These are phyloP conservation scores for Crocodylus rhombifer DNA, from an alignment of 2,797 vertebrate genomes.

Conservation along the genomic window DNA sequence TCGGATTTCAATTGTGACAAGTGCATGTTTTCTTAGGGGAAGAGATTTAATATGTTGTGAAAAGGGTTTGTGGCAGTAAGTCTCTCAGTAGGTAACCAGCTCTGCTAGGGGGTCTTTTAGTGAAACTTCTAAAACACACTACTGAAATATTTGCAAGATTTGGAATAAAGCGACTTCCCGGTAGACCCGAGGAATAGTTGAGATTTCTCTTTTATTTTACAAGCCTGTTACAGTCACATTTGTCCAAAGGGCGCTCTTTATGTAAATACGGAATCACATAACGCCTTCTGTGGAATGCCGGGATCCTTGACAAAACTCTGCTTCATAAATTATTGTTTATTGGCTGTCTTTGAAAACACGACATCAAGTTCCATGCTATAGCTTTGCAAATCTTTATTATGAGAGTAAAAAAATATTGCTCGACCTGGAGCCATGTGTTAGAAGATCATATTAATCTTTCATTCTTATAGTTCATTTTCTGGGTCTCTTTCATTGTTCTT, in stretches of 20 bases:
- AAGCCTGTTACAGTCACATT: conserved; percentile 59
- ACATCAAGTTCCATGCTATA: not conserved
- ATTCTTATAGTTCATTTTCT: not conserved
- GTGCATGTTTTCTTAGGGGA: conserved; percentile 72
- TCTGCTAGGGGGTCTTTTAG: conserved; percentile 54
- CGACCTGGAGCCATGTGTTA: not conserved
- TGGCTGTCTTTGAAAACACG: not conserved
- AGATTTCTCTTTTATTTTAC: conserved; percentile 68
- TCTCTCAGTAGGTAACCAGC: conserved; percentile 65
- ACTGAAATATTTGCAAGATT: conserved; percentile 49
- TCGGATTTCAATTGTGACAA: conserved; percentile 71
- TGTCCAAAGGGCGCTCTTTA: conserved; percentile 56
- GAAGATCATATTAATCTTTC: not conserved
- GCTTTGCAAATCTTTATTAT: not conserved
- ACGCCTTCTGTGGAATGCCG: conserved; percentile 8
- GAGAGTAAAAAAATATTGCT: not conserved
- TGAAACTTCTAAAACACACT: conserved; percentile 49
- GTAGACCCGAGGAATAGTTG: conserved; percentile 33
- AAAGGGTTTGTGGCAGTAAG: conserved; percentile 45
- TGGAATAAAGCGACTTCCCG: conserved; percentile 50
- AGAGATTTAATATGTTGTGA: conserved; percentile 75
- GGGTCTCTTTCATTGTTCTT: not conserved
- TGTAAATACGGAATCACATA: conserved; percentile 40
- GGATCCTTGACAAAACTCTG: conserved; percentile 25
- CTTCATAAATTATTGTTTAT: not conserved